Evolutionary conservation across 92 coral and sea anemone genomes (phyloP), one percentile per base, ranked within the genome.

Genomic region (Bergia puertoricense): DNA sequence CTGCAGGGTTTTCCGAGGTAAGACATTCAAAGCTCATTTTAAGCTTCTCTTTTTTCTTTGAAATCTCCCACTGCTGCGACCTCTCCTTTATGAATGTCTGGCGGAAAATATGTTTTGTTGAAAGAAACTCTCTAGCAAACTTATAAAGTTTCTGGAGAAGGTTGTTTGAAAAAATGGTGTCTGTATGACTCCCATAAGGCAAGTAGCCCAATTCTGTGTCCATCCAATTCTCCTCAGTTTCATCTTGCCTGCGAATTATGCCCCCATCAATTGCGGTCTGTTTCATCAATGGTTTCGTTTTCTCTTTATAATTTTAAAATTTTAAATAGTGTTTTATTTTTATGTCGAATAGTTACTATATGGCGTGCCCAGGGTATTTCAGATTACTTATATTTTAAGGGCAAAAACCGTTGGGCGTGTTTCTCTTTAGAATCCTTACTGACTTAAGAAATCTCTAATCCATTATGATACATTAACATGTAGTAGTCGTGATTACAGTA

Each of bases 1-100:
- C 94, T 42, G 93, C 94, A 76, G 76, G 86, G 85, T 92, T 92
- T 69, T 88, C 82, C 66, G 91, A 92, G 72, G 71, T 74, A 42
- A 90, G 81, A 74, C 86, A 81, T 45, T 82, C 80, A 43, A 90
- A 90, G 18, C 86, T 57, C 54, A 88, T 90, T 65, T 74, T 85
- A 74, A 86, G 44, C 37, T 87, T 92, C 40, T 88, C 85, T 81
- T 84, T 88, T 81, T 57, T 38, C 80, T 92, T 90, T 82, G 69
- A 82, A n/a, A 77, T 74, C 51, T 88, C 90, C 91, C 91, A 90
- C 81, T 81, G 91, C 87, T 88, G 74, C 41, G 73, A 30, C 91
- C 88, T 92, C 74, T 85, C 93, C 85, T 90, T 77, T 39, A 90
- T 62, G 66, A 92, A 92, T 66, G 72, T 54, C 85, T 85, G 82